Percentiles rank a stretch among this genome's conserved stretches.
phyloP scores from a whole-genome alignment of 2,113 vertebrate species.

The Macrotis lagotis region DNA sequence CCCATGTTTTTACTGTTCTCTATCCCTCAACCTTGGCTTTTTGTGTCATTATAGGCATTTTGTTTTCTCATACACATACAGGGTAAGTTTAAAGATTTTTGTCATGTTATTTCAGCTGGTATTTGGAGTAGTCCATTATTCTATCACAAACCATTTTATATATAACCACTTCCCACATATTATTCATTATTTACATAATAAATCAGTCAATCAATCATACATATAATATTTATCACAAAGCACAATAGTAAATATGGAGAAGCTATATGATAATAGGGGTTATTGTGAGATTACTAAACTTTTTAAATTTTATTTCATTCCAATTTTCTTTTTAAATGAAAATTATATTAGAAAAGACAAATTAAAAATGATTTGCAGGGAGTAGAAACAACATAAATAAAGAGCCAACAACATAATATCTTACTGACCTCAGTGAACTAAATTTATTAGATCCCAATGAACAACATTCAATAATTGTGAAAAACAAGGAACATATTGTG shows the following conservation, averaged over 20 bases:
- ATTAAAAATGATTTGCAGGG: no score
- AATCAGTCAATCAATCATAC: neutral
- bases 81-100: neutral
- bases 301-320: no score
- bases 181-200: neutral
- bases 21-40: neutral
- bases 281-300: no score
- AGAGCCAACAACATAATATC: no score
- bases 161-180: neutral
- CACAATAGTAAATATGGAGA: neutral
- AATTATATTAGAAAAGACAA: no score
- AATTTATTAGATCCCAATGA: no score
- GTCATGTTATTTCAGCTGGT: neutral
- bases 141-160: neutral
- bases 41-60: neutral
- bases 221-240: neutral
- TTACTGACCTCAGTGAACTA: no score
- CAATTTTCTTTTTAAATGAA: no score
- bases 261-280: neutral
- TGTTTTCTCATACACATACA: neutral
- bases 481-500: no score
- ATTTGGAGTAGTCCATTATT: neutral
- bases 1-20: neutral
- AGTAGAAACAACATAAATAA: no score
- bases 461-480: no score